Conservation (phyloP, 2,888 invertebrate genomes). For the Pristionchus exspectatus region DNA sequence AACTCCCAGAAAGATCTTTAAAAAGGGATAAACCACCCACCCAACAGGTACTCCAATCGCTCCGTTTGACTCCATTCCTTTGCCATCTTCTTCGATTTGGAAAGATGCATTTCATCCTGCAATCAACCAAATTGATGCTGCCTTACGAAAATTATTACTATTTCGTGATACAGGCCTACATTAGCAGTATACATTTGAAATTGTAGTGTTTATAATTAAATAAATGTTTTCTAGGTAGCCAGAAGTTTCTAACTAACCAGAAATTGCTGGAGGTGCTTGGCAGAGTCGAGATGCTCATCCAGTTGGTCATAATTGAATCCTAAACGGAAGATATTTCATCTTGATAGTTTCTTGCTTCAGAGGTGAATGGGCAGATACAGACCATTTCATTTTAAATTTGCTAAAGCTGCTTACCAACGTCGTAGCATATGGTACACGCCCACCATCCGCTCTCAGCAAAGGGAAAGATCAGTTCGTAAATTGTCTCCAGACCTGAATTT, state of each 20-base stretch:
- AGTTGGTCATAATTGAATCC: conserved; percentile 61
- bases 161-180: no score
- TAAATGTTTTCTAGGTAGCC: not conserved
- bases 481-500: conserved; percentile 59
- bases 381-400: not conserved
- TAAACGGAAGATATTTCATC: not conserved
- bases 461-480: conserved; percentile 59
- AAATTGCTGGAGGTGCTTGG: conserved; percentile 61
- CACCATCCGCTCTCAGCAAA: conserved; percentile 59
- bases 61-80: not conserved
- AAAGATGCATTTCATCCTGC: conserved; percentile 57
- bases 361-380: conserved; percentile 52
- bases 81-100: conserved; percentile 53
- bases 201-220: not conserved
- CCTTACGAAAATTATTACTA: not conserved
- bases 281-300: conserved; percentile 62
- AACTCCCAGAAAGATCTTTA: no score
- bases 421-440: conserved; percentile 66
- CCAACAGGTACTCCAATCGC: conserved; percentile 43
- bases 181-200: not conserved
- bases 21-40: not conserved
- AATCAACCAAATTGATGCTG: not conserved
- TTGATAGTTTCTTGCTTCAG: not conserved
- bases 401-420: conserved; percentile 24
- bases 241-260: no score